Base-by-base conservation (phyloP, 2,113 vertebrate species). In the Stigmatopora argus region DNA sequence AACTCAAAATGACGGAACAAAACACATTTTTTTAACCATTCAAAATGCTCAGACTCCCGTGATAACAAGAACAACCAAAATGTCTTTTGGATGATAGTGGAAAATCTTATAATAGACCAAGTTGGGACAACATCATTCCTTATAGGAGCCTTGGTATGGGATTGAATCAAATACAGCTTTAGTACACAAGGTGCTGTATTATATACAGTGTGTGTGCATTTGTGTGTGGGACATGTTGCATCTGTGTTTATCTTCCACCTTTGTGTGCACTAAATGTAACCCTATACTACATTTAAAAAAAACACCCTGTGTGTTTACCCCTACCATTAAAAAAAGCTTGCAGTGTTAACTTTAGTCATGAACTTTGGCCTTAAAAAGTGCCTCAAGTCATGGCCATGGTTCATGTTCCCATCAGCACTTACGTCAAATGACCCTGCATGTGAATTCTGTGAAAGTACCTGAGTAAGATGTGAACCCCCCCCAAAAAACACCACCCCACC, bases 91-190 rank as follows among this genome's bases (percentile, higher is more conserved):
- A 63, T 56, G 65, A 58, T 66, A 45, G 64, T 18, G 18, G 45
- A 46, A 46, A 7, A 46, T 46, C 10, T 31, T 31, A 31, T 31
- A 31, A 31, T 31, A 31, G 26, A 31, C 26, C 26, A 31, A 31
- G 26, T 31, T 31, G 26, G 26, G 26, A 31, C 26, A 31, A 31
- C 26, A 31, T 31, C 26, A 31, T 31, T 31, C 26, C 61, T 67
- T 63, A 59, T 62, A 13, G 69, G 44, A 38, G 69, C 66, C 64
- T 72, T 23, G 58, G 66, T 65, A 66, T 71, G 21, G 56, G 60
- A 62, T 61, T 78, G 79, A 85, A 79, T 57, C 75, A 69, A 79
- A 69, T 71, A 77, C 70, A 73, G 81, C 78, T 70, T 78, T 53
- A 63, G 65, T 73, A 74, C 79, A 64, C 72, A 34, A 26, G 3